phyloP scores from a whole-genome alignment of 1,140 invertebrate genomes.

The Micrasema longulum region DNA sequence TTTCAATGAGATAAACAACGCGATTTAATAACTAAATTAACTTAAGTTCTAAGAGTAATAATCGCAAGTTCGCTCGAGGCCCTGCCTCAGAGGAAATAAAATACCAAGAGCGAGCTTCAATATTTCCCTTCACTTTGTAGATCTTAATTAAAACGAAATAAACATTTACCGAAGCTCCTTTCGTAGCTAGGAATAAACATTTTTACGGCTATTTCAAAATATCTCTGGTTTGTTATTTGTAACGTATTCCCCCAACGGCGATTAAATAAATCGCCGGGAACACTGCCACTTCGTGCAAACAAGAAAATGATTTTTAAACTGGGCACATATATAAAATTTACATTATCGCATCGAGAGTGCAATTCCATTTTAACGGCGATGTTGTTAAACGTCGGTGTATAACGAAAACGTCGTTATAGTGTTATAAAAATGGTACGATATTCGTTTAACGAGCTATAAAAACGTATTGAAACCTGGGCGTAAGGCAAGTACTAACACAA shows the following conservation, averaged over 20 bases:
- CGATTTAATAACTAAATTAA: constrained; percentile 17
- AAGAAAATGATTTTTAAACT: constrained; percentile 31
- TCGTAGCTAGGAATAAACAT: constrained; percentile 13
- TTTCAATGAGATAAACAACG: constrained; percentile 7
- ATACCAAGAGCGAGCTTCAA: background rate
- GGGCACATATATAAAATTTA: constrained; percentile 25
- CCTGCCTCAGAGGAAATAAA: background rate
- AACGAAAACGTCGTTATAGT: constrained; percentile 49
- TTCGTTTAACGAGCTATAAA: constrained; percentile 52
- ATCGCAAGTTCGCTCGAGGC: too few species aligned
- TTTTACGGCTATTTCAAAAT: constrained; percentile 7
- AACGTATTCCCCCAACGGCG: constrained; percentile 9
- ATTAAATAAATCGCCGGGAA: constrained; percentile 19
- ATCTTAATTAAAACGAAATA: constrained; percentile 18
- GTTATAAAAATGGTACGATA: constrained; percentile 52
- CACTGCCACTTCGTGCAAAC: constrained; percentile 13
- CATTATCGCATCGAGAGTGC: constrained; percentile 44
- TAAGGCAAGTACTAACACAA: too few species aligned
- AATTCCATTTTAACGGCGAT: constrained; percentile 45
- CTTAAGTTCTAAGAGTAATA: too few species aligned
- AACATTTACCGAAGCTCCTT: constrained; percentile 5
- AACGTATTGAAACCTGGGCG: constrained; percentile 46
- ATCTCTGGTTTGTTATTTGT: background rate
- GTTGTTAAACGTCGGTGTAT: constrained; percentile 46
- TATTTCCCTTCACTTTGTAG: constrained; percentile 2